phyloP scores from a whole-genome alignment of 92 coral and sea anemone species.

The Pocillopora meandrina region DNA sequence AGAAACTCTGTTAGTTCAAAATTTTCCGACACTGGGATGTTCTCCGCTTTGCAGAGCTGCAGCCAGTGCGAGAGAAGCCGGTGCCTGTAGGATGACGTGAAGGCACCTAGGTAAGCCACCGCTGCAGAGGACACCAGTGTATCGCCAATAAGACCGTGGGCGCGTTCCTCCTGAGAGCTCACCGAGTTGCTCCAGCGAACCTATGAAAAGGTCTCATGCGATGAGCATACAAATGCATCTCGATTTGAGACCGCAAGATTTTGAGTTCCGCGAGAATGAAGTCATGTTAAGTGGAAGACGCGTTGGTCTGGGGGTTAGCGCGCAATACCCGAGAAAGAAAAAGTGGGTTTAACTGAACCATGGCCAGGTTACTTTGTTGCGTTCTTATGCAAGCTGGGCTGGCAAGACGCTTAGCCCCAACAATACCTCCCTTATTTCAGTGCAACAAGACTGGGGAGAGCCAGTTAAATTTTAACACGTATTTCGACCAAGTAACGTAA shows the following conservation, averaged over 20 bases:
- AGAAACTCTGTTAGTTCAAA: slow-evolving; percentile 91
- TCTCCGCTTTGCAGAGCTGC: slow-evolving; percentile 65
- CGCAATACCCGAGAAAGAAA: too few relatives aligned
- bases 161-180: slow-evolving; percentile 54
- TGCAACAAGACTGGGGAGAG: not conserved
- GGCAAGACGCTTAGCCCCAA: not conserved
- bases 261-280: too few relatives aligned
- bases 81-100: slow-evolving; percentile 76
- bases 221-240: not conserved
- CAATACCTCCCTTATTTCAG: not conserved
- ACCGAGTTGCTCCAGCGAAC: slow-evolving; percentile 89
- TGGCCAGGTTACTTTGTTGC: too few relatives aligned
- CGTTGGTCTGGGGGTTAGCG: too few relatives aligned
- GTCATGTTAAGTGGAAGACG: too few relatives aligned
- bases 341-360: too few relatives aligned
- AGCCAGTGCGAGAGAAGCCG: slow-evolving; percentile 78
- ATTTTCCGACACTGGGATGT: slow-evolving; percentile 72
- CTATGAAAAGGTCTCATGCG: slow-evolving; percentile 24
- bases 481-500: not conserved
- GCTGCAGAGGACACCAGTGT: slow-evolving; percentile 88
- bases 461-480: not conserved
- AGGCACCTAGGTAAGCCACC: slow-evolving; percentile 87
- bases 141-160: slow-evolving; percentile 81
- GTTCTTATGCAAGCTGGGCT: too few relatives aligned
- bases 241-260: not conserved